phyloP scores from a whole-genome alignment of 2,797 vertebrate species.

The Holocentrus rufus region DNA sequence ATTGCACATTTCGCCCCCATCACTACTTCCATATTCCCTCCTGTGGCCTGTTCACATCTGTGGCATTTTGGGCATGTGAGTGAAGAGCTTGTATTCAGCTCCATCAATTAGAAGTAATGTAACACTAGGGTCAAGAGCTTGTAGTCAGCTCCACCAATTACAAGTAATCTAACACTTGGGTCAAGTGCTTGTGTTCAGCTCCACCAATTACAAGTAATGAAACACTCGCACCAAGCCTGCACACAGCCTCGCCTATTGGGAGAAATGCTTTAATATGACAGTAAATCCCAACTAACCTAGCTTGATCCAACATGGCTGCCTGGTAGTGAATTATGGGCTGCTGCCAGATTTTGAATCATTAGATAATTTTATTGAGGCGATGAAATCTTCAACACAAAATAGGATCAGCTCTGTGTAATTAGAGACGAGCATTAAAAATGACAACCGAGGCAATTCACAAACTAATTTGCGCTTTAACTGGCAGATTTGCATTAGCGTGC shows the following conservation, averaged over 20 bases:
- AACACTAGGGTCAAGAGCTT: constrained; percentile 19
- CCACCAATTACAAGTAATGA: not conserved
- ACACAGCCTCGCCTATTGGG: constrained; percentile 16
- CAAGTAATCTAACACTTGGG: constrained; percentile 8
- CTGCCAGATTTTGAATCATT: constrained; percentile 18
- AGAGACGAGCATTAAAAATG: too few species aligned
- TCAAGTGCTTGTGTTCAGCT: too few species aligned
- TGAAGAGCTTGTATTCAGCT: constrained; percentile 28
- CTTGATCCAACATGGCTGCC: not conserved
- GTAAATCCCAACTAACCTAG: not conserved
- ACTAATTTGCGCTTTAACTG: too few species aligned
- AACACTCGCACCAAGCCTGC: not conserved
- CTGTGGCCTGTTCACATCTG: not conserved
- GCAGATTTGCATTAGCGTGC: too few species aligned
- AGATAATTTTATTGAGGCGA: not conserved
- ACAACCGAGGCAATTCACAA: too few species aligned
- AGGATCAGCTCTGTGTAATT: not conserved
- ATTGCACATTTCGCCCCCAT: constrained; percentile 8
- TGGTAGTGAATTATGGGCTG: not conserved
- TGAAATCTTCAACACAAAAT: not conserved
- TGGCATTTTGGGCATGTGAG: constrained; percentile 9
- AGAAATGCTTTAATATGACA: not conserved
- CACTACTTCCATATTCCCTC: constrained; percentile 24
- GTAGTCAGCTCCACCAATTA: constrained; percentile 34
- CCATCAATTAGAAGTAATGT: constrained; percentile 29